These are phyloP conservation scores for Theocolax elegans DNA, from an alignment of 1,140 invertebrate genomes.

Conservation along the genomic window DNA sequence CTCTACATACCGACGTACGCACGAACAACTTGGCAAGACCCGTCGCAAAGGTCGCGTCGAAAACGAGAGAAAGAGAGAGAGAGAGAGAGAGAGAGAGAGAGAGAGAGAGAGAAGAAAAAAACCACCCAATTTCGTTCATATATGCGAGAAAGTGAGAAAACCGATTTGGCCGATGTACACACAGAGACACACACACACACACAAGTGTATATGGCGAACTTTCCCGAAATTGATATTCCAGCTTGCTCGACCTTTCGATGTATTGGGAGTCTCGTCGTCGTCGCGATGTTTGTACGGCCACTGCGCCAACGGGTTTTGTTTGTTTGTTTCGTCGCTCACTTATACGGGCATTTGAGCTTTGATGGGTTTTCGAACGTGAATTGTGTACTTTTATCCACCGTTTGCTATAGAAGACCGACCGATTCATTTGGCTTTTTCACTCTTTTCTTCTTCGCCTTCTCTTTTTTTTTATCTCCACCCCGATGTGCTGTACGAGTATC, in stretches of 20 bases:
- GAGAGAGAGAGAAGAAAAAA: neutral
- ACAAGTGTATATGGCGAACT: neutral
- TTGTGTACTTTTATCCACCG: conserved; percentile 14
- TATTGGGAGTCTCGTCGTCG: too few relatives aligned
- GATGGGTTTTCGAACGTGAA: conserved; percentile 18
- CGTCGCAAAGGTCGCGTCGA: neutral
- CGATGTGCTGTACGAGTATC: neutral
- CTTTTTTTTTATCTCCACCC: neutral
- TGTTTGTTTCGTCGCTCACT: conserved; percentile 30
- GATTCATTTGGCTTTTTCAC: too few relatives aligned
- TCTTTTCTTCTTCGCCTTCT: too few relatives aligned
- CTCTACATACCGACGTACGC: too few relatives aligned
- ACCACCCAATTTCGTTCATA: neutral
- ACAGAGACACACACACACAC: neutral
- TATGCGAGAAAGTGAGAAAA: conserved; percentile 10
- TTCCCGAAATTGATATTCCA: conserved; percentile 30
- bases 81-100: neutral
- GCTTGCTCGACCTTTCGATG: neutral
- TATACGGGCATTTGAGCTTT: conserved; percentile 26
- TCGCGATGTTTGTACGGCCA: neutral
- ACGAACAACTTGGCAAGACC: conserved; percentile 12
- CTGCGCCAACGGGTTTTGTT: neutral
- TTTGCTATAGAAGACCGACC: neutral
- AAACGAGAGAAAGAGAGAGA: neutral
- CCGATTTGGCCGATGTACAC: neutral